Percentiles rank a stretch among this genome's conserved stretches.
These are phyloP conservation scores for Otus sunia DNA, from an alignment of 2,113 vertebrate species.

Conservation along the genomic window DNA sequence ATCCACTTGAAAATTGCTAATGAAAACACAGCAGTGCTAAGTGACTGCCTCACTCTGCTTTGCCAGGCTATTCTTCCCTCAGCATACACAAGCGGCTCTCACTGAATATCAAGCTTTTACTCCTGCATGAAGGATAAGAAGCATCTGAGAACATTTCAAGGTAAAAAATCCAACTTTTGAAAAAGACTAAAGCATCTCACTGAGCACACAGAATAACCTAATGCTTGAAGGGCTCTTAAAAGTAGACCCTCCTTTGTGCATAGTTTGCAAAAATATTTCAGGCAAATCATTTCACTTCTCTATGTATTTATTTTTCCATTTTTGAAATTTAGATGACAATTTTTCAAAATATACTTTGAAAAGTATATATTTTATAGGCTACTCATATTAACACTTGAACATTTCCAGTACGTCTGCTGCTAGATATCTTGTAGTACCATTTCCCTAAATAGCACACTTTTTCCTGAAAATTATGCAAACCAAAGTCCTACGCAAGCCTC, in stretches of 20 bases:
- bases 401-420: background rate
- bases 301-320: background rate
- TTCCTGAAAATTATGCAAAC: background rate
- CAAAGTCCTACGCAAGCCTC: background rate
- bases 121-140: background rate
- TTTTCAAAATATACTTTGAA: background rate
- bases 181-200: background rate
- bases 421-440: background rate
- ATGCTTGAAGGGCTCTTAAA: background rate
- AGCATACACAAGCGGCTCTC: background rate
- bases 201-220: background rate
- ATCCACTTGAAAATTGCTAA: background rate
- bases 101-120: background rate
- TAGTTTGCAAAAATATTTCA: background rate
- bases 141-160: background rate
- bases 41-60: background rate
- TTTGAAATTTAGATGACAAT: background rate
- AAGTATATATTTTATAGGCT: background rate
- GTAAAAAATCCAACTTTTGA: background rate
- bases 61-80: background rate
- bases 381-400: background rate
- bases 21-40: background rate
- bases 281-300: background rate
- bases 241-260: background rate
- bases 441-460: background rate